Evolutionary conservation across 1,140 invertebrate genomes (phyloP), one percentile per base, ranked within the genome.

Genomic region (Halictus rubicundus): DNA sequence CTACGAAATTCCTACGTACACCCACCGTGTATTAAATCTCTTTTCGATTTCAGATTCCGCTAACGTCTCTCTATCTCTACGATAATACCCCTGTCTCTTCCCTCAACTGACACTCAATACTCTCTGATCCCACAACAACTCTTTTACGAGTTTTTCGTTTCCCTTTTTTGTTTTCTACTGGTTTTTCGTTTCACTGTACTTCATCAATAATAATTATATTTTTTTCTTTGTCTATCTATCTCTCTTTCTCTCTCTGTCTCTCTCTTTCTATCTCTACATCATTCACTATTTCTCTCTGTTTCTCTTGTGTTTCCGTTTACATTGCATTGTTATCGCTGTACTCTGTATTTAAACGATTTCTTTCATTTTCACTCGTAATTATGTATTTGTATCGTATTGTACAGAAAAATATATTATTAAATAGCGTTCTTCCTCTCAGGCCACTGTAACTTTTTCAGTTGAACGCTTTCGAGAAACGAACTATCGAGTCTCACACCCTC

Each of bases 31-130:
- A 83, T 71, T 84, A 83, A 83, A 84, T 74, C 60, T 81, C 85
- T 84, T 90, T 91, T 90, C 88, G 87, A 89, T 90, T 91, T 91
- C 87, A 92, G 87, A 90, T 90, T 90, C 86, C 88, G 84, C 88
- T 88, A 84, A 77, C 79, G 84, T 89, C 81, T 88, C 32, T 32
- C 32, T 32, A 32, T 32, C 32, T 46, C 83, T 89, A 78, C 83
- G 68, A 84, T 52, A 88, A 46, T 46, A 46, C 39, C 10, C 87
- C 81, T 85, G 61, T 86, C 83, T 85, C 52, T 59, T 52, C 52
- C 72, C 60, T 61, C 37, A 60, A 60, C 52, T 21, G 52, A 68
- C 70, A 71, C 46, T 42, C 37, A 54, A 64, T 32, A 68, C 59
- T 68, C 71, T 68, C 49, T 52, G 49, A 59, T 80, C 74, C 59